A percentile compares a stretch with the other conserved stretches of the same genome.
Conservation (phyloP, 53 echinoderm and acorn worm species). For the Holothuria scabra region DNA sequence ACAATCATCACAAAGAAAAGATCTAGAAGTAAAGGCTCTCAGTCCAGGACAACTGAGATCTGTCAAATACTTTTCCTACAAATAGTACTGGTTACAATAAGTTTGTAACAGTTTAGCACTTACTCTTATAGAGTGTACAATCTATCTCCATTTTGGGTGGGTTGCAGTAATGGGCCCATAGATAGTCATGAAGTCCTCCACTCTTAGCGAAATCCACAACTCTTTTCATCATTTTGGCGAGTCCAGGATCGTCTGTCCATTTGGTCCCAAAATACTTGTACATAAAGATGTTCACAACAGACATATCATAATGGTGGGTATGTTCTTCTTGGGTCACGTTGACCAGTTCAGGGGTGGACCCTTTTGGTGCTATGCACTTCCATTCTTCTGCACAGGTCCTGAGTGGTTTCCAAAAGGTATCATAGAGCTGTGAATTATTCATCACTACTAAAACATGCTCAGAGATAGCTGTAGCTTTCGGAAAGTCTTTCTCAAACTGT, state of each 20-base stretch:
- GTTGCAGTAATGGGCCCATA: constrained; percentile 97
- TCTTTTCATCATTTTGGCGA: constrained; percentile 58
- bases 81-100: no score
- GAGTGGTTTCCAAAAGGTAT: constrained; percentile 71
- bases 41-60: no score
- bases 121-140: constrained; percentile 65
- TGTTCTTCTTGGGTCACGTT: constrained; percentile 54
- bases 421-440: constrained; percentile 66
- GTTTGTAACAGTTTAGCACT: constrained; percentile 52
- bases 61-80: no score
- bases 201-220: constrained; percentile 61
- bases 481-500: constrained; percentile 59
- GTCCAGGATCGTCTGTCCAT: constrained; percentile 35
- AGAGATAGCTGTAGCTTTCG: constrained; percentile 59
- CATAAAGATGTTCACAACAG: constrained; percentile 70
- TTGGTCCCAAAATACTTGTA: constrained; percentile 40
- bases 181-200: constrained; percentile 72
- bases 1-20: no score
- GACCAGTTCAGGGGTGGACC: constrained; percentile 46
- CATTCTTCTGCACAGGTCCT: constrained; percentile 61
- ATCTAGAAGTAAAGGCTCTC: no score
- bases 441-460: constrained; percentile 67
- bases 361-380: constrained; percentile 82
- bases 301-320: constrained; percentile 78
- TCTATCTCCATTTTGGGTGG: constrained; percentile 90